Evolutionary conservation across 2,888 invertebrate species (phyloP).

Genomic region (Paralinhomoeus sp.): DNA sequence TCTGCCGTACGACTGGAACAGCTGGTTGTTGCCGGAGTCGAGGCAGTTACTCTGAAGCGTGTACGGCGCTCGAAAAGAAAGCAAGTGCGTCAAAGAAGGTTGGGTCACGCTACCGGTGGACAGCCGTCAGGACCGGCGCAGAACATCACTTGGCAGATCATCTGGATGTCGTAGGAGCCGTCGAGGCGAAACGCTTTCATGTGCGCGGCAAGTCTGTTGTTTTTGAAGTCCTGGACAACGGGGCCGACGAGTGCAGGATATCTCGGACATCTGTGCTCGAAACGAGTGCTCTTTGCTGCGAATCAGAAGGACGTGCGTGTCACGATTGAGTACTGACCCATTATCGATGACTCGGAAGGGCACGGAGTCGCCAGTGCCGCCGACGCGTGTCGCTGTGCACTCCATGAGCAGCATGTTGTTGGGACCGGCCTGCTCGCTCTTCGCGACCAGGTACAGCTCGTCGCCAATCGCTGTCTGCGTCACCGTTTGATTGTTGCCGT

Average conservation of each 20-base stretch:
- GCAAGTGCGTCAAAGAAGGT: background rate
- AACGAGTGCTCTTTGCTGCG: no score
- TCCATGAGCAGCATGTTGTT: slow-evolving; percentile 27
- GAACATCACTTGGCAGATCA: slow-evolving; percentile 25
- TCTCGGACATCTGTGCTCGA: slow-evolving; percentile 16
- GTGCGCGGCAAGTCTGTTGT: slow-evolving; percentile 22
- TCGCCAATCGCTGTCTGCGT: slow-evolving; percentile 22
- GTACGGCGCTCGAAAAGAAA: no score
- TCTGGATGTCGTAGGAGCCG: slow-evolving; percentile 25
- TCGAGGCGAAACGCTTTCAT: slow-evolving; percentile 25
- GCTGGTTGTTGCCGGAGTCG: slow-evolving; percentile 24
- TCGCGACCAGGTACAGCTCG: slow-evolving; percentile 17
- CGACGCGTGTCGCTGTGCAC: slow-evolving; percentile 23
- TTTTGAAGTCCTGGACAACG: slow-evolving; percentile 23
- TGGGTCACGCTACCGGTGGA: slow-evolving; percentile 21
- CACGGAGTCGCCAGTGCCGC: slow-evolving; percentile 22
- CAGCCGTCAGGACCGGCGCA: slow-evolving; percentile 25
- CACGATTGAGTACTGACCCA: no score
- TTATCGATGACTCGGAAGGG: slow-evolving; percentile 17
- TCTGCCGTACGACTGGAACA: slow-evolving; percentile 24
- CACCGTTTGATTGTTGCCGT: slow-evolving; percentile 18
- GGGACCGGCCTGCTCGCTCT: slow-evolving; percentile 23
- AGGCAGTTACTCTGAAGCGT: slow-evolving; percentile 22
- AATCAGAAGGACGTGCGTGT: no score
- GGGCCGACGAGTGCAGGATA: slow-evolving; percentile 26